Percentiles rank a stretch among this genome's conserved stretches.
Evolutionary conservation across 2,797 vertebrate species (phyloP).

Genomic region (Zenarchopterus dispar): DNA sequence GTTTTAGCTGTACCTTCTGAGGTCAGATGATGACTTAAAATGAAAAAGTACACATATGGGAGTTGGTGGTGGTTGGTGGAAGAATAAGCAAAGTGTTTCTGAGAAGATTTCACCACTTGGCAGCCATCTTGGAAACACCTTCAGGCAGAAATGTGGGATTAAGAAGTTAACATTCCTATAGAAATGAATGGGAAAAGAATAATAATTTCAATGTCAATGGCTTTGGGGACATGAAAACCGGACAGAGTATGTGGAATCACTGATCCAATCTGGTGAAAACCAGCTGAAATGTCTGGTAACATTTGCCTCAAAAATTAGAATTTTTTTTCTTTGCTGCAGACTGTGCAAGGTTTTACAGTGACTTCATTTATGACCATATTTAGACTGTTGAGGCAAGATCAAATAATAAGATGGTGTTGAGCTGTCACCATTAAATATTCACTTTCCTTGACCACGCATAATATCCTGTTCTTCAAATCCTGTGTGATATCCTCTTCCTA

Average conservation of each 20-base stretch:
- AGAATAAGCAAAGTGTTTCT: background rate
- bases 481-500: too few species aligned
- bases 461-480: too few species aligned
- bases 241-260: background rate
- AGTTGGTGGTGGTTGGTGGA: background rate
- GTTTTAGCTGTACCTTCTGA: background rate
- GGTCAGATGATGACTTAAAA: background rate
- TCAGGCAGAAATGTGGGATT: background rate
- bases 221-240: background rate
- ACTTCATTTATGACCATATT: too few species aligned
- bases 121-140: background rate
- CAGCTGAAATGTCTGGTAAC: background rate
- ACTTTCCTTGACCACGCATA: too few species aligned
- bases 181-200: background rate
- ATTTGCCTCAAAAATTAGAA: background rate
- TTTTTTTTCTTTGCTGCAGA: too few species aligned
- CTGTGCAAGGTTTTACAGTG: too few species aligned
- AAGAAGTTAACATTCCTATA: background rate
- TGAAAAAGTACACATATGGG: background rate
- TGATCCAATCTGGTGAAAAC: background rate
- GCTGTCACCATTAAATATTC: too few species aligned
- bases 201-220: background rate
- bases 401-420: too few species aligned
- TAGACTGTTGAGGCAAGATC: too few species aligned
- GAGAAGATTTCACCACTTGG: background rate